Conservation (phyloP, 2,113 vertebrate species). For the Thamnophis sirtalis region DNA sequence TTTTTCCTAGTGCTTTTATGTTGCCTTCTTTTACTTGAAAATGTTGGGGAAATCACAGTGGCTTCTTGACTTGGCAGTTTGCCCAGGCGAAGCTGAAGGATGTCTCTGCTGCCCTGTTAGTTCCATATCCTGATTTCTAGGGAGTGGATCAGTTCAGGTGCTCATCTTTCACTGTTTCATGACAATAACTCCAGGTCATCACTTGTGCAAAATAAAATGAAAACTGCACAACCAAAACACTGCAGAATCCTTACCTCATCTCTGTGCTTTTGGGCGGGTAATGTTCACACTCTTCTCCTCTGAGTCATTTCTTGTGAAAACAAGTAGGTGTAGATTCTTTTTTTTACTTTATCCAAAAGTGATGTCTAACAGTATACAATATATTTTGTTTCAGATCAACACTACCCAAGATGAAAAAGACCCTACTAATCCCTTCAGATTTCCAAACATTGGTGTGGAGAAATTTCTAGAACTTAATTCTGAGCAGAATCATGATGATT, state of each 20-base stretch:
- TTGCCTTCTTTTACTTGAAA: neutral
- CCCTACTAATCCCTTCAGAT: constrained; percentile 91
- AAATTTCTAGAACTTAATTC: constrained; percentile 98
- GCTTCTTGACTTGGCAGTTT: neutral
- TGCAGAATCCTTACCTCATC: neutral
- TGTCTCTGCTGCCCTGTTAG: neutral
- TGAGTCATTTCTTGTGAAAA: neutral
- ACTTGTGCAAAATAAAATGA: neutral
- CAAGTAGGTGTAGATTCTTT: neutral
- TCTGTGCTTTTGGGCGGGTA: neutral
- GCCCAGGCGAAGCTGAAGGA: neutral
- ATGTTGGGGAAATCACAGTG: neutral
- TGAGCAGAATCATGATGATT: constrained; percentile 97
- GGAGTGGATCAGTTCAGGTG: neutral
- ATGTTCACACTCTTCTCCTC: neutral
- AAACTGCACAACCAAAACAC: neutral
- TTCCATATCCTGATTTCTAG: neutral
- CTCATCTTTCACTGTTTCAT: neutral
- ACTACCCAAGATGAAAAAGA: constrained; percentile 88
- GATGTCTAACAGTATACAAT: constrained; percentile 8
- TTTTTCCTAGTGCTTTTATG: neutral
- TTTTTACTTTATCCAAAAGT: neutral
- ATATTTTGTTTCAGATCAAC: constrained; percentile 83
- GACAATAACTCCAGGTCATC: neutral
- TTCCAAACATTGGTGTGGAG: constrained; percentile 97